Percentiles rank a stretch among this genome's conserved stretches.
Evolutionary conservation across 2,113 vertebrate genomes (phyloP).

Genomic region (Mellivora capensis): DNA sequence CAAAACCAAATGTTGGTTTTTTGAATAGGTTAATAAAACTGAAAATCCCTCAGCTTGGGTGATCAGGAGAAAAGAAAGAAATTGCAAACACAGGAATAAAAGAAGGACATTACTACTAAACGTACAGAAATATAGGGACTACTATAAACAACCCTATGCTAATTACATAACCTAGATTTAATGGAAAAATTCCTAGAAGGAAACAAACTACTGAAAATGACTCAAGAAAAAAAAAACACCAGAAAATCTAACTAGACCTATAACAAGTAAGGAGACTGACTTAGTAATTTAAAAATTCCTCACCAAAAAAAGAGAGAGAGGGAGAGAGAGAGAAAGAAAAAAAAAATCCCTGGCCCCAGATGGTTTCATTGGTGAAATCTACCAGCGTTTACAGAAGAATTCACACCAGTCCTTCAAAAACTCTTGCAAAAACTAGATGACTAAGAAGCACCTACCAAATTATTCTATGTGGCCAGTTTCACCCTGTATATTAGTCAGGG

Average conservation of each 20-base stretch:
- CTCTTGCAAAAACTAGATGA: background rate
- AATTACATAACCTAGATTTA: background rate
- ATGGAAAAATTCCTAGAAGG: background rate
- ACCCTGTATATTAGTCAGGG: background rate
- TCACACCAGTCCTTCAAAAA: background rate
- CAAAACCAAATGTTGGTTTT: background rate
- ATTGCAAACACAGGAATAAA: background rate
- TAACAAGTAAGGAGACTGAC: background rate
- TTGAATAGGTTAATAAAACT: slow-evolving; percentile 22
- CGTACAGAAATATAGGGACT: background rate
- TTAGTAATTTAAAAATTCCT: background rate
- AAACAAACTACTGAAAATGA: background rate
- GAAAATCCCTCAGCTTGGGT: background rate
- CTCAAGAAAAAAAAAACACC: background rate
- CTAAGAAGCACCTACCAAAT: background rate
- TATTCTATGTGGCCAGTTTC: background rate
- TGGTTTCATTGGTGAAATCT: background rate
- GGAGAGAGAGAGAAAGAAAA: background rate
- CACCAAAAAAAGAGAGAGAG: background rate
- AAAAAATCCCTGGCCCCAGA: background rate
- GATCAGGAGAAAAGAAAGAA: background rate
- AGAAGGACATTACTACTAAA: background rate
- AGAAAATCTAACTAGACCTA: background rate
- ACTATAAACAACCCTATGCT: background rate
- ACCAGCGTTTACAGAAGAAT: slow-evolving; percentile 1